Conservation (phyloP, 2,113 vertebrate genomes). For the Hassar affinis region DNA sequence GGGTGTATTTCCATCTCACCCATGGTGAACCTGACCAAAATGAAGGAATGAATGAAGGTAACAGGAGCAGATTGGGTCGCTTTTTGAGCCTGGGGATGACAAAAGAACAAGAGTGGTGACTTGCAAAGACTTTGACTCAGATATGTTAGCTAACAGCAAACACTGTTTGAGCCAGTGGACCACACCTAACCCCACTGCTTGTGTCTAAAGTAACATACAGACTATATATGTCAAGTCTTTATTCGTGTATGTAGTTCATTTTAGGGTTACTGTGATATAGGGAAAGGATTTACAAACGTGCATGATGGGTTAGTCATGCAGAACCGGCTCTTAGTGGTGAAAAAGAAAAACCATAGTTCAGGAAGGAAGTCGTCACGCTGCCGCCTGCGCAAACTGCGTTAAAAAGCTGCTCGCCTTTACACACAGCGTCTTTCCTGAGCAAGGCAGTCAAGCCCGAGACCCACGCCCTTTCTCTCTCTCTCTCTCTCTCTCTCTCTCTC, state of each 20-base stretch:
- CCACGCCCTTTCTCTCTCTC: constrained; percentile 1
- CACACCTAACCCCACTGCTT: no score
- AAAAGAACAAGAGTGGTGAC: not conserved
- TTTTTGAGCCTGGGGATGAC: not conserved
- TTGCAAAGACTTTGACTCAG: not conserved
- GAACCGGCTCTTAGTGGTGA: not conserved
- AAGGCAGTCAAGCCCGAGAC: constrained; percentile 47
- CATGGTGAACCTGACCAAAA: not conserved
- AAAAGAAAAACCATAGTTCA: constrained; percentile 3
- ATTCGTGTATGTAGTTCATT: not conserved
- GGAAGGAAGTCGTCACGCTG: constrained; percentile 67
- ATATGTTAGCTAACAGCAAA: not conserved
- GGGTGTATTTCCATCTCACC: not conserved
- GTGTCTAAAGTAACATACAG: not conserved
- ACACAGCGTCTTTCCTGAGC: constrained; percentile 53
- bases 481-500: not conserved
- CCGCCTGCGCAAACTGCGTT: constrained; percentile 55
- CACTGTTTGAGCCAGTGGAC: not conserved
- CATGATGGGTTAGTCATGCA: not conserved
- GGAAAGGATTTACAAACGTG: not conserved
- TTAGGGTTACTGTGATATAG: not conserved
- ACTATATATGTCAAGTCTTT: not conserved
- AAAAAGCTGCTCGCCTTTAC: constrained; percentile 30
- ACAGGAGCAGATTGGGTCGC: not conserved
- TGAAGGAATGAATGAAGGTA: not conserved